These are phyloP conservation scores for western clawed frog (Xenopus tropicalis) DNA, from an alignment of 2,113 vertebrate genomes.

Conservation along the genomic window UCB_Xtro_10.0 CM004451.2:89163501-89164000, in stretches of 20 bases:
- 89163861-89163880: background rate
- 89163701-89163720: background rate
- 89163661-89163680: background rate
- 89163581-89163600: no score
- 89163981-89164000: background rate
- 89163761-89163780: no score
- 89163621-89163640: no score
- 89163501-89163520: no score
- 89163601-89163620: no score
- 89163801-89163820: no score
- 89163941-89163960: conserved; percentile 6
- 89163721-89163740: background rate
- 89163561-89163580: no score
- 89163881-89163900: background rate
- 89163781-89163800: no score
- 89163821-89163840: no score
- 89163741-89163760: background rate
- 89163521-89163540: no score
- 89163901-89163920: conserved; percentile 19
- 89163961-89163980: background rate
- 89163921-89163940: conserved; percentile 11
- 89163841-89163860: no score
- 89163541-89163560: no score
- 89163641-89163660: background rate
- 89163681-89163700: background rate